phyloP scores from a whole-genome alignment of 2,888 invertebrate species.

The Eupithecia tripunctaria region DNA sequence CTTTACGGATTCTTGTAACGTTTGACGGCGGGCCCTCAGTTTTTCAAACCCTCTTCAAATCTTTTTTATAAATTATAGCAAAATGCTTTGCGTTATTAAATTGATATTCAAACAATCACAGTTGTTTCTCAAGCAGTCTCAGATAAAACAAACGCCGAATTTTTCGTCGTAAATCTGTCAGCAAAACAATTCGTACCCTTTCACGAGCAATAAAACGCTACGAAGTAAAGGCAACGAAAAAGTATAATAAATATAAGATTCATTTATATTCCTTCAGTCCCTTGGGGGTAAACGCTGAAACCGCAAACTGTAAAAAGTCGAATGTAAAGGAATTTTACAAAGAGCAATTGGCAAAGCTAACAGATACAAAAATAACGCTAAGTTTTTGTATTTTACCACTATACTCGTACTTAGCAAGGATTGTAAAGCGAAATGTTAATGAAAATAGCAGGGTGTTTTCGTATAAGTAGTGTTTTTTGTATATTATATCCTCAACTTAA shows the following conservation, averaged over 20 bases:
- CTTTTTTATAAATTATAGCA: slow-evolving; percentile 52
- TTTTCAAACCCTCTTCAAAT: slow-evolving; percentile 29
- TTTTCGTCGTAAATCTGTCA: slow-evolving; percentile 83
- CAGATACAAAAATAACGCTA: not conserved
- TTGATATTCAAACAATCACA: slow-evolving; percentile 61
- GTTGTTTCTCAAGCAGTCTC: slow-evolving; percentile 65
- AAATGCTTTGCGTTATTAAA: slow-evolving; percentile 52
- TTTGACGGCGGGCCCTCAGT: slow-evolving; percentile 30
- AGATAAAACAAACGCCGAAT: slow-evolving; percentile 81
- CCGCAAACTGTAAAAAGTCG: slow-evolving; percentile 55
- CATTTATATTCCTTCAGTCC: slow-evolving; percentile 82
- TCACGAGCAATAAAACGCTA: slow-evolving; percentile 83
- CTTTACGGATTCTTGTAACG: slow-evolving; percentile 37
- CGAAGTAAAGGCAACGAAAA: slow-evolving; percentile 78
- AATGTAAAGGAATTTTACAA: slow-evolving; percentile 11
- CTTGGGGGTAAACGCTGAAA: slow-evolving; percentile 66
- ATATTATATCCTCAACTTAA: not conserved
- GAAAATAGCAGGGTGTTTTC: not conserved
- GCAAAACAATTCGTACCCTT: slow-evolving; percentile 84
- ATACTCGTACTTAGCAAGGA: not conserved
- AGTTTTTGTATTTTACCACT: not conserved
- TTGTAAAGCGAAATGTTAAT: too few species aligned
- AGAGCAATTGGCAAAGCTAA: not conserved
- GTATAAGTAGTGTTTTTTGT: not conserved
- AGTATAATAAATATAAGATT: slow-evolving; percentile 84